Base-by-base conservation (phyloP, 2,888 invertebrate species). In the Pherbina coryleti region DNA sequence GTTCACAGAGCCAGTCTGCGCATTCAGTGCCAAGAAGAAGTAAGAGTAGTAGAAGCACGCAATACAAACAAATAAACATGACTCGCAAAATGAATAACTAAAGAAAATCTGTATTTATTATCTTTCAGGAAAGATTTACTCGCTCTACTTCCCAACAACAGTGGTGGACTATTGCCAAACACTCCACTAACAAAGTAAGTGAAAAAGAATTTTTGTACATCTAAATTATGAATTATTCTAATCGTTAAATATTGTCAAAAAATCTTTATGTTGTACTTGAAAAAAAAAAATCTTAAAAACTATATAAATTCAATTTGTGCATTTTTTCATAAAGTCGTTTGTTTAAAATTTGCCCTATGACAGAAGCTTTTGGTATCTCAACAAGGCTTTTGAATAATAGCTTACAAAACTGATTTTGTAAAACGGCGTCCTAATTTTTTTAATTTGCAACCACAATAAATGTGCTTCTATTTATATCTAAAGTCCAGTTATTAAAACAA, bases 11-110 rank as follows among this genome's bases (percentile, higher is more conserved):
- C 86, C 90, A 79, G 85, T 90, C 17, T 88, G 90, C 79, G 92
- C 92, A 49, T 91, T 93, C 84, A 93, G 93, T 84, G 90, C 91
- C 19, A 95, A 94, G 89, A 94, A 93, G 85, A 94, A 93, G 95
- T 95, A 81, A 78, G 78, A 79, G 44, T 7, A 69, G 25, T 64
- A 51, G 3, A 19, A 62, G 8, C 44, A 74, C n/a, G 49, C 64
- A 31, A 14, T 64, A 11, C 44, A 74, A n/a, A 72, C 44, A 74
- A 44, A 64, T 44, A 51, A 31, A 49, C 17, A 75, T 67, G n/a
- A 37, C 28, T 44, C 11, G 9, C 34, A 31, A 55, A 75, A 14
- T 74, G 55, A 67, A 66, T 22, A 75, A 25, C 34, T 66, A 55
- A 37, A 31, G 34, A 49, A 55, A 69, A 70, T 44, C 44, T 76